Evolutionary conservation across 2,888 invertebrate species (phyloP).

Genomic region (Drosophila bunnanda): DNA sequence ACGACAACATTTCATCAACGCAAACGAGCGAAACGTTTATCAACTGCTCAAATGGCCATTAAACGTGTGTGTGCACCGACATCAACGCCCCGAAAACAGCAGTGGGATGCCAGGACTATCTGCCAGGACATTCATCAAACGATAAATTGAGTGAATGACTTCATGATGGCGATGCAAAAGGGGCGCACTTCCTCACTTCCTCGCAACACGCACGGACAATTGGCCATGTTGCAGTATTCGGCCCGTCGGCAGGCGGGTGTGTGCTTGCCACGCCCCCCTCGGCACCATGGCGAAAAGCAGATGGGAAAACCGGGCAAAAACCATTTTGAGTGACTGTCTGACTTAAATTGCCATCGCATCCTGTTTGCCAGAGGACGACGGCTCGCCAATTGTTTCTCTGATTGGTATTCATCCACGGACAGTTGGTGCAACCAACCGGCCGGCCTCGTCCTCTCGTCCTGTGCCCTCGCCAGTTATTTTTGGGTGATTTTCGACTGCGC

Average conservation of each 20-base stretch:
- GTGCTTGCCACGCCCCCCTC: slow-evolving; percentile 35
- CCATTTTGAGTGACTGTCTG: slow-evolving; percentile 72
- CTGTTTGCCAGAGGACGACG: slow-evolving; percentile 48
- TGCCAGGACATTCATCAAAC: slow-evolving; percentile 83
- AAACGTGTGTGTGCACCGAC: slow-evolving; percentile 77
- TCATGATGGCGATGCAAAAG: slow-evolving; percentile 81
- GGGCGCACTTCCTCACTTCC: slow-evolving; percentile 74
- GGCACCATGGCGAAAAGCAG: slow-evolving; percentile 21
- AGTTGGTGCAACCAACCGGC: slow-evolving; percentile 30
- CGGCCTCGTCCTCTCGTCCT: slow-evolving; percentile 36
- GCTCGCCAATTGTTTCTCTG: slow-evolving; percentile 63
- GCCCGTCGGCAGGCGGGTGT: slow-evolving; percentile 45
- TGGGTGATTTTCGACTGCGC: slow-evolving; percentile 59
- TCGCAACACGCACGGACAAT: slow-evolving; percentile 49
- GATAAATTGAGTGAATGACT: slow-evolving; percentile 85
- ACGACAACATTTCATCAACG: slow-evolving; percentile 79
- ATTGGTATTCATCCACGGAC: slow-evolving; percentile 63
- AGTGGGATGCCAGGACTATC: slow-evolving; percentile 63
- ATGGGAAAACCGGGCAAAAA: slow-evolving; percentile 19
- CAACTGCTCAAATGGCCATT: slow-evolving; percentile 85
- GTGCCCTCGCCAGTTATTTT: slow-evolving; percentile 41
- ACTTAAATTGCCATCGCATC: slow-evolving; percentile 82
- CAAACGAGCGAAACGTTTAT: slow-evolving; percentile 83
- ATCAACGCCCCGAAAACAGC: slow-evolving; percentile 57
- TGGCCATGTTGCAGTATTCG: slow-evolving; percentile 58